phyloP scores from a whole-genome alignment of 2,888 invertebrate genomes.

The Amiota minor region DNA sequence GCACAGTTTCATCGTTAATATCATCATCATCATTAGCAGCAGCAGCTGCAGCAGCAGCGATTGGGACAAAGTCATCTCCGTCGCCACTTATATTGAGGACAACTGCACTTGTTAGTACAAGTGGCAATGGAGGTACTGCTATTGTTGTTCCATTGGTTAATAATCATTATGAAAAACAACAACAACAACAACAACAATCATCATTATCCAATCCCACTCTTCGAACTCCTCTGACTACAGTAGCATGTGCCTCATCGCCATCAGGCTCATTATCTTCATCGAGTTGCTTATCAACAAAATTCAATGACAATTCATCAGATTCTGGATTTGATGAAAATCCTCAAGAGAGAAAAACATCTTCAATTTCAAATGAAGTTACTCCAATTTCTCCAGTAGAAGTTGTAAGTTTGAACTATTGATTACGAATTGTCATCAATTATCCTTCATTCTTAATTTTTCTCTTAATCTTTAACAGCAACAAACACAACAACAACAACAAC shows the following conservation, averaged over 20 bases:
- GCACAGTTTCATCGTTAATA: slow-evolving; percentile 35
- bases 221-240: slow-evolving; percentile 41
- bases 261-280: slow-evolving; percentile 62
- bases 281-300: slow-evolving; percentile 66
- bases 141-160: slow-evolving; percentile 9
- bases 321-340: slow-evolving; percentile 81
- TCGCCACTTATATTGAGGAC: slow-evolving; percentile 31
- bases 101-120: slow-evolving; percentile 39
- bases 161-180: slow-evolving; percentile 4
- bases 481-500: slow-evolving; percentile 52
- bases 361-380: too few relatives aligned
- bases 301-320: slow-evolving; percentile 82
- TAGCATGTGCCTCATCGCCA: slow-evolving; percentile 63
- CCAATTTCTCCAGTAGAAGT: slow-evolving; percentile 59
- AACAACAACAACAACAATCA: slow-evolving; percentile 38
- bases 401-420: slow-evolving; percentile 52
- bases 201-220: slow-evolving; percentile 36
- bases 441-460: slow-evolving; percentile 13
- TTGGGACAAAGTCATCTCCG: slow-evolving; percentile 36
- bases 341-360: slow-evolving; percentile 63
- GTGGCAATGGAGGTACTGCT: neutral
- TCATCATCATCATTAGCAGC: slow-evolving; percentile 33
- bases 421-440: slow-evolving; percentile 8
- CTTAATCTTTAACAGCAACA: slow-evolving; percentile 51
- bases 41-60: slow-evolving; percentile 30